Percentiles rank a stretch among this genome's conserved stretches.
phyloP scores from a whole-genome alignment of 1,140 invertebrate species.

The Harlomillsia oculata region DNA sequence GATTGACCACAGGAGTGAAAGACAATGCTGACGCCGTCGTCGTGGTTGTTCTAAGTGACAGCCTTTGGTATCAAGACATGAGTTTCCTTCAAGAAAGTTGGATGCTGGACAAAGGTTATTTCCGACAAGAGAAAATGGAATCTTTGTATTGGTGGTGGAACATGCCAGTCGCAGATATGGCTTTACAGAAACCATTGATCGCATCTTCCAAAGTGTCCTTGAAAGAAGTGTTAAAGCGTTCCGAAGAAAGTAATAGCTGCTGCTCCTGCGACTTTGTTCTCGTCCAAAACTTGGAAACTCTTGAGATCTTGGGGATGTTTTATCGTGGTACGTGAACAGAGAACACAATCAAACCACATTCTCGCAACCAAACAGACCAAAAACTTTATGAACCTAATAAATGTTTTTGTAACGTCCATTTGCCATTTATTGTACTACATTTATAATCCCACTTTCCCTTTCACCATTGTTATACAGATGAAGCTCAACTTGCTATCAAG shows the following conservation, averaged over 20 bases:
- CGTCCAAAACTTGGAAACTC: neutral
- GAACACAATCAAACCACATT: too few relatives aligned
- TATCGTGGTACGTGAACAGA: neutral
- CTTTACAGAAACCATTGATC: constrained; percentile 1
- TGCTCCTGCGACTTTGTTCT: neutral
- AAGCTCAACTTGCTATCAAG: neutral
- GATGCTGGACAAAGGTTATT: constrained; percentile 1
- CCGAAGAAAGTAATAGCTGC: neutral
- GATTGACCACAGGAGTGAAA: neutral
- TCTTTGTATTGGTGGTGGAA: constrained; percentile 7
- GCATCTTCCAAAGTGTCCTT: too few relatives aligned
- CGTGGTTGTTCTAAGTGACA: neutral
- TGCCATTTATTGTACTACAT: neutral
- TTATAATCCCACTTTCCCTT: neutral
- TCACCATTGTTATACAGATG: neutral
- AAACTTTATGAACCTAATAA: too few relatives aligned
- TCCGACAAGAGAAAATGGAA: neutral
- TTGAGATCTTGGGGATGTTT: neutral
- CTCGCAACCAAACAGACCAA: too few relatives aligned
- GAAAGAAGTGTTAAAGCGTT: too few relatives aligned
- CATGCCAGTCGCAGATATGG: constrained; percentile 3
- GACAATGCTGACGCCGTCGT: neutral
- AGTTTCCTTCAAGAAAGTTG: neutral
- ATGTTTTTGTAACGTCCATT: neutral
- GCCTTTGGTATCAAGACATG: neutral